phyloP scores from a whole-genome alignment of 2,888 invertebrate species.

The Agrochola litura region DNA sequence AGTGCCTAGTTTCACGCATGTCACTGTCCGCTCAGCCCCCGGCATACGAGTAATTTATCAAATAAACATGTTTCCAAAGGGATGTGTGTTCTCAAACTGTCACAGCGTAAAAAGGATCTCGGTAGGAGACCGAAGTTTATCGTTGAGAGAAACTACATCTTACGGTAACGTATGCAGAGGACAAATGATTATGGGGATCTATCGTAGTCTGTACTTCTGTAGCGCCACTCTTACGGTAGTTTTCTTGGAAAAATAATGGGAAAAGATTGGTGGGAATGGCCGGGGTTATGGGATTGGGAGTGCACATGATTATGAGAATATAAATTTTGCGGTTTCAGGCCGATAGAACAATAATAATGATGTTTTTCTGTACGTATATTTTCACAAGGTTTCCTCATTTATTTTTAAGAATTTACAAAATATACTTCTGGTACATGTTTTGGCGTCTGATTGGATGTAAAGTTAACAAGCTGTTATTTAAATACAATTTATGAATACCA shows the following conservation, averaged over 20 bases:
- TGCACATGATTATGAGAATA: slow-evolving; percentile 14
- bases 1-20: slow-evolving; percentile 45
- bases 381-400: background rate
- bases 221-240: slow-evolving; percentile 30
- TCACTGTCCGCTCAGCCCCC: slow-evolving; percentile 51
- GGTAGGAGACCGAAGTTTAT: slow-evolving; percentile 60
- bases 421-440: background rate
- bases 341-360: background rate
- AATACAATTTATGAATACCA: background rate
- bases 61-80: slow-evolving; percentile 65
- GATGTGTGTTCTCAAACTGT: slow-evolving; percentile 58
- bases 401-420: background rate
- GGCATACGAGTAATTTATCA: slow-evolving; percentile 62
- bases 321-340: slow-evolving; percentile 7
- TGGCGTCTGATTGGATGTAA: background rate
- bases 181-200: slow-evolving; percentile 62
- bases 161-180: slow-evolving; percentile 53
- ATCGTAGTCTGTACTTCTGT: slow-evolving; percentile 17
- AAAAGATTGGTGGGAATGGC: slow-evolving; percentile 40
- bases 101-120: slow-evolving; percentile 64
- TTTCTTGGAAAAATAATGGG: slow-evolving; percentile 47
- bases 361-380: background rate
- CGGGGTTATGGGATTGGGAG: slow-evolving; percentile 25
- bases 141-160: slow-evolving; percentile 57
- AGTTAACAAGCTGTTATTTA: too few species aligned